phyloP scores from a whole-genome alignment of 2,797 vertebrate species.

The Lacerta bilineata region DNA sequence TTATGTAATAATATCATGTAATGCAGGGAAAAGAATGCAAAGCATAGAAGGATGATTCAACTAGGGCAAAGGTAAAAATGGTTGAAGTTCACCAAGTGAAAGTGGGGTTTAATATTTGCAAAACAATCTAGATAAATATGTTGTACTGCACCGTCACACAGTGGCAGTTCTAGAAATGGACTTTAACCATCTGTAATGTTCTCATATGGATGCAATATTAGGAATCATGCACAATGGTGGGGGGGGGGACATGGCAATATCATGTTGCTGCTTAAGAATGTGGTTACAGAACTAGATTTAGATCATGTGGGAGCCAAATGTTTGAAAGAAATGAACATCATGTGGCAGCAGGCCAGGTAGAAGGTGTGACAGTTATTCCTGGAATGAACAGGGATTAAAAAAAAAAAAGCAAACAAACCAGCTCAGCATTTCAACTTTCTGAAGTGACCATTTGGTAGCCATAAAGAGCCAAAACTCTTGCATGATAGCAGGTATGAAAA shows the following conservation, averaged over 20 bases:
- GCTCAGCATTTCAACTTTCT: conserved; percentile 59
- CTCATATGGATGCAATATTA: neutral
- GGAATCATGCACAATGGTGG: conserved; percentile 15
- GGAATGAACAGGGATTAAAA: neutral
- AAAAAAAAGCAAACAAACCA: conserved; percentile 35
- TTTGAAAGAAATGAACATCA: conserved; percentile 14
- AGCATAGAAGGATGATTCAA: conserved; percentile 11
- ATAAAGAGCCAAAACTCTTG: conserved; percentile 64
- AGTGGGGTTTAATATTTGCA: conserved; percentile 17
- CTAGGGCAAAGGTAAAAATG: conserved; percentile 26
- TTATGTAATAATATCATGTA: neutral
- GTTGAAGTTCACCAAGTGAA: conserved; percentile 9
- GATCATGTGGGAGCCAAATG: conserved; percentile 43
- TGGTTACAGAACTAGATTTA: conserved; percentile 15
- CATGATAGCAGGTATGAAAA: conserved; percentile 65
- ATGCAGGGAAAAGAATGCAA: conserved; percentile 2
- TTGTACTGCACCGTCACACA: neutral
- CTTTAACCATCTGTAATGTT: conserved; percentile 25
- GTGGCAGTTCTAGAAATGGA: conserved; percentile 20
- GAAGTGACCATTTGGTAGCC: conserved; percentile 68
- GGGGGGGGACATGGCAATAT: neutral
- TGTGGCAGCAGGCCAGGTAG: conserved; percentile 38
- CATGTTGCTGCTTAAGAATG: conserved; percentile 31
- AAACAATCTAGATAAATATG: neutral
- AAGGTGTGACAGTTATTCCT: conserved; percentile 41